Percentiles rank a stretch among this genome's conserved stretches.
Evolutionary conservation across 2,888 invertebrate species (phyloP).

Genomic region (Cheilosia grossa): DNA sequence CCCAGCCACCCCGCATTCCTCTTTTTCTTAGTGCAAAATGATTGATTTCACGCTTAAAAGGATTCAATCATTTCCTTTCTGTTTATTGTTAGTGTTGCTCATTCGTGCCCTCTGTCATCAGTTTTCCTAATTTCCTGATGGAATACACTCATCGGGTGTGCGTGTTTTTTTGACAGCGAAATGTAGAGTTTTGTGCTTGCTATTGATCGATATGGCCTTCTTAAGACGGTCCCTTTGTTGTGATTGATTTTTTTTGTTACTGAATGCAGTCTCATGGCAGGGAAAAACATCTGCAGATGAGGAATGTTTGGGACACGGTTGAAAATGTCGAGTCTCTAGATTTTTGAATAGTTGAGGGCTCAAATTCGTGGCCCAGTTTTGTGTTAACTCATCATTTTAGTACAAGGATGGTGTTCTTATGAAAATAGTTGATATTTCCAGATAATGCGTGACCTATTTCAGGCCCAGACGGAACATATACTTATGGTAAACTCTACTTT

Average conservation of each 20-base stretch:
- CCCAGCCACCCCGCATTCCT: slow-evolving; percentile 14
- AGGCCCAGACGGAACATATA: no score
- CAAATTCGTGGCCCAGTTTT: no score
- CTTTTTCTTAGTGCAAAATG: slow-evolving; percentile 54
- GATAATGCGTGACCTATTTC: no score
- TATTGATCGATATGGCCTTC: slow-evolving; percentile 22
- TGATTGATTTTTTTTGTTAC: slow-evolving; percentile 9
- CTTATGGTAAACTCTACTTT: no score
- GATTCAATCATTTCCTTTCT: slow-evolving; percentile 60
- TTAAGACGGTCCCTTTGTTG: slow-evolving; percentile 10
- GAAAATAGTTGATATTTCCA: no score
- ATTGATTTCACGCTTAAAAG: slow-evolving; percentile 73
- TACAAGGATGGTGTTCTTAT: no score
- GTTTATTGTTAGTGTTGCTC: slow-evolving; percentile 47
- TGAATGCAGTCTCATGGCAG: slow-evolving; percentile 19
- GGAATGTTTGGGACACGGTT: slow-evolving; percentile 5
- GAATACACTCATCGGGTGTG: slow-evolving; percentile 28
- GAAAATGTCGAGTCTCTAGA: slow-evolving; percentile 12
- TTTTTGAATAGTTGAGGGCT: no score
- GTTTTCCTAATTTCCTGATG: slow-evolving; percentile 63
- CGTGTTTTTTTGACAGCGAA: neutral
- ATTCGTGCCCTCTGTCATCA: slow-evolving; percentile 64
- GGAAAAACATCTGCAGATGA: slow-evolving; percentile 57
- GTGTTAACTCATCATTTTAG: no score
- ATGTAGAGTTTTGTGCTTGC: neutral